Evolutionary conservation across 2,797 vertebrate genomes (phyloP), one percentile per base, ranked within the genome.

Genomic region (Brachyrhaphis roseni): DNA sequence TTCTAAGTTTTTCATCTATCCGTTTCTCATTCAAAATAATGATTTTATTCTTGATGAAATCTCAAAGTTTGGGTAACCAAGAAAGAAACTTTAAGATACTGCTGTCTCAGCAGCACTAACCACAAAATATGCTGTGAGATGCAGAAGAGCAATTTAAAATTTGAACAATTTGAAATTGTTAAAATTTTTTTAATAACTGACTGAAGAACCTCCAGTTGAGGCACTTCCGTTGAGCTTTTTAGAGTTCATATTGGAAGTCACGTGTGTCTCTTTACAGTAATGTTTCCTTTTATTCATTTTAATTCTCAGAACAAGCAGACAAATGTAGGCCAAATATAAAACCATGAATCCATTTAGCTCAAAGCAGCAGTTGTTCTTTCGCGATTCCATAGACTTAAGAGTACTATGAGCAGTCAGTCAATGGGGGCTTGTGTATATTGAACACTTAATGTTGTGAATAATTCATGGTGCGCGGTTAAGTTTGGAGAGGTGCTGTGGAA

Each of bases 361-460:
- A 84, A 88, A 90, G 89, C 87, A 78, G 93, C 90, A 89, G 87
- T 91, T 92, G 89, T 92, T 92, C 88, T 88, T 89, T 92, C 90
- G 89, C 89, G 89, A 95, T 91, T 90, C 90, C 90, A 88, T 77
- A 90, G 89, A 92, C 92, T 90, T 90, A 92, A 92, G 90, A 91
- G 88, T 78, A 88, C 91, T 90, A 93, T 92, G 93, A 94, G 91
- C 91, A 92, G 91, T 90, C 91, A 84, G 92, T 94, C 94, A 93
- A 91, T 90, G 91, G 86, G 89, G 77, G 84, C 89, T 71, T 82
- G 91, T 88, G 90, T 93, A 94, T 93, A 93, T 93, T 89, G 92
- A 95, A 95, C 94, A 93, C 93, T 94, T 94, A 95, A 94, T 94
- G 93, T 86, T 89, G 91, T 95, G 94, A 95, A 95, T 95, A 94